A percentile compares a stretch with the other conserved stretches of the same genome.
Evolutionary conservation across 1,140 invertebrate species (phyloP).

Genomic region (Babylonia areolata): DNA sequence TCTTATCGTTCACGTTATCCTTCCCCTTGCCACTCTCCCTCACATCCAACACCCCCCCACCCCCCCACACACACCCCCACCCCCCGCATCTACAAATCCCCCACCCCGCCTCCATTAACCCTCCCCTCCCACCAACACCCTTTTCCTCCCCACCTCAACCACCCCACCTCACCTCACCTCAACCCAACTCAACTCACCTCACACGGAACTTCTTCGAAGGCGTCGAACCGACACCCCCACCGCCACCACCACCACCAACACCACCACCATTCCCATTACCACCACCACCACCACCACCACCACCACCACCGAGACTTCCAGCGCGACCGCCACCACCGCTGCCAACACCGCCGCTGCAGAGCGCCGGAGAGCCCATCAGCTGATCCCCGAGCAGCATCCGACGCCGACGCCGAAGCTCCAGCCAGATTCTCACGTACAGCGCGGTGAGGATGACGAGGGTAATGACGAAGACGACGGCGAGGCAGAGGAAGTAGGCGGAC

Average conservation of each 20-base stretch:
- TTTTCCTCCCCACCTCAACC: too few relatives aligned
- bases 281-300: neutral
- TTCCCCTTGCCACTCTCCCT: too few relatives aligned
- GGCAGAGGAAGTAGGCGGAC: slow-evolving; percentile 47
- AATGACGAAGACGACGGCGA: slow-evolving; percentile 49
- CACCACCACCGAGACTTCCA: neutral
- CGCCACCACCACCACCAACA: neutral
- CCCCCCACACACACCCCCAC: too few relatives aligned
- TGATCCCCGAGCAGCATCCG: slow-evolving; percentile 55
- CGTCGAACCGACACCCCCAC: neutral
- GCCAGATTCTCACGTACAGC: slow-evolving; percentile 61
- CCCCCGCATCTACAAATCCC: too few relatives aligned
- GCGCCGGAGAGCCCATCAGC: slow-evolving; percentile 18
- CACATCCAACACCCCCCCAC: too few relatives aligned
- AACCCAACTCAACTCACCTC: slow-evolving; percentile 15
- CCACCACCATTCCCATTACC: neutral
- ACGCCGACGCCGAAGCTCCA: slow-evolving; percentile 53
- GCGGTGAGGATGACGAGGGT: slow-evolving; percentile 51
- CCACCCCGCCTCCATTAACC: too few relatives aligned
- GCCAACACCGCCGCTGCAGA: slow-evolving; percentile 2
- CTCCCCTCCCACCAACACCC: too few relatives aligned
- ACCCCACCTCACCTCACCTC: too few relatives aligned
- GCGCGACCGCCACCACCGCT: too few relatives aligned
- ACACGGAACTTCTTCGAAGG: slow-evolving; percentile 40
- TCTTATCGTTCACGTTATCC: too few relatives aligned